A percentile compares a stretch with the other conserved stretches of the same genome.
Conservation (phyloP, 2,113 vertebrate genomes). For the Xenopus tropicalis region UCB_Xtro_10.0 CM004446.2:153141001-153141500, state of each 20-base stretch:
- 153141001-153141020: too few species aligned
- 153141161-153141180: constrained; percentile 10
- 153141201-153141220: too few species aligned
- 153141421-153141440: constrained; percentile 71
- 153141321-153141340: constrained; percentile 84
- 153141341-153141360: constrained; percentile 87
- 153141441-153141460: constrained; percentile 74
- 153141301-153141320: constrained; percentile 80
- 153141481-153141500: constrained; percentile 88
- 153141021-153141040: constrained; percentile 89
- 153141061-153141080: constrained; percentile 78
- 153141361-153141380: constrained; percentile 85
- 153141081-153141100: constrained; percentile 77
- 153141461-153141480: constrained; percentile 74
- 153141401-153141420: constrained; percentile 73
- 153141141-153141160: constrained; percentile 73
- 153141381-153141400: constrained; percentile 81
- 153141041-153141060: constrained; percentile 86
- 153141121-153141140: constrained; percentile 78
- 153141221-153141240: too few species aligned
- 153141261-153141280: too few species aligned
- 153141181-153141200: too few species aligned
- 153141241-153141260: too few species aligned
- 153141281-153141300: constrained; percentile 83
- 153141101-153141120: constrained; percentile 77